Base-by-base conservation (phyloP, 1,140 invertebrate genomes). In the Drosophila sechellia region DNA sequence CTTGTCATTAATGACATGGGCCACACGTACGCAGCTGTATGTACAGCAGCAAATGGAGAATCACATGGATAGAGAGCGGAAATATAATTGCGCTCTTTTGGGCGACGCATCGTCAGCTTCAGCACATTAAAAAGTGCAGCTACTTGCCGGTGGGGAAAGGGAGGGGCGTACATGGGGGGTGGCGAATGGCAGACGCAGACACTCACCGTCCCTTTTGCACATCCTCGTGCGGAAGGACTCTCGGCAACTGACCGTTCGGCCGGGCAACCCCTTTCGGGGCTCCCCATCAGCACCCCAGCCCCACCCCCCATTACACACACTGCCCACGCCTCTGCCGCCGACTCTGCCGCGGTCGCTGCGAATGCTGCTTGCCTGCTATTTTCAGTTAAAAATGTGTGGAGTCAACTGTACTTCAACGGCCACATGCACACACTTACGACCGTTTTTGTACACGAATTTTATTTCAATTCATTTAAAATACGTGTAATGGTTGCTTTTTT, bases 381-480 rank as follows among this genome's bases (percentile, higher is more conserved):
- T 83, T 64, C 70, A 48, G 81, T 81, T 86, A 45, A 86, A 86
- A 86, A 79, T 86, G 66, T 83, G 65, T 80, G 79, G 85, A 81
- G 85, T 87, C 84, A 87, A 87, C 84, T 87, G 84, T 87, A 87
- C 84, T 89, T 89, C 77, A 72, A 54, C 65, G 65, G 63, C 60
- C 74, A 81, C 59, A 77, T 61, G 69, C 69, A 55, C 73, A 70
- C 61, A 37, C 60, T 48, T 31, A 68, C 43, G 13, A 15, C 53
- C 84, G 81, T 83, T 89, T 87, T 83, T 89, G 89, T 87, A 75
- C 77, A 79, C 84, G 79, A 89, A 87, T 89, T 89, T 89, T 71
- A 87, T 87, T 87, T 89, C 84, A 87, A 89, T 87, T 80, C 84
- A 90, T 87, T 87, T 87, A 84, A 86, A 87, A 86, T 86, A 86